Evolutionary conservation across 2,113 vertebrate genomes (phyloP).

Genomic region (Fulmarus glacialis): DNA sequence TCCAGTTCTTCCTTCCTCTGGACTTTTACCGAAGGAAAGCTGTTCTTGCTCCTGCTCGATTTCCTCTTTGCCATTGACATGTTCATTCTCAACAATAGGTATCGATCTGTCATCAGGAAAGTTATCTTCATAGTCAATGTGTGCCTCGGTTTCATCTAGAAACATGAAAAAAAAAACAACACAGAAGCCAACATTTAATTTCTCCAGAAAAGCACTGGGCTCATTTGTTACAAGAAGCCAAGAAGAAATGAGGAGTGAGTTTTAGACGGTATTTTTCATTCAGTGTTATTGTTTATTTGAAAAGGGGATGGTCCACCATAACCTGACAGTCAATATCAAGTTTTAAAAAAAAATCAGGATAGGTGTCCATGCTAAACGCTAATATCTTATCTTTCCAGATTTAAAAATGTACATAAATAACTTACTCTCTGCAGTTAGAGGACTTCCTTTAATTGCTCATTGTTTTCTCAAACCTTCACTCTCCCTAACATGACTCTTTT

Average conservation of each 20-base stretch:
- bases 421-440: background rate
- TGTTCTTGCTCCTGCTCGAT: constrained; percentile 5
- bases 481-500: background rate
- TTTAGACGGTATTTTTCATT: background rate
- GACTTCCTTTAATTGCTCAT: background rate
- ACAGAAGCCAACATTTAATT: background rate
- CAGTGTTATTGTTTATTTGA: background rate
- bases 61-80: constrained; percentile 55
- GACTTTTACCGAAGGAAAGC: constrained; percentile 46
- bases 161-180: background rate
- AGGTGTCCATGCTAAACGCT: background rate
- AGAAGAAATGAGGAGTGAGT: background rate
- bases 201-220: background rate
- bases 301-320: background rate
- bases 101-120: constrained; percentile 82
- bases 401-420: background rate
- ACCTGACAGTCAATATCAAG: background rate
- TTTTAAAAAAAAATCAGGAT: background rate
- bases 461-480: background rate
- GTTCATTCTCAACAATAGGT: constrained; percentile 60
- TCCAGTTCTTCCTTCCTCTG: background rate
- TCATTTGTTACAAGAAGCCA: background rate
- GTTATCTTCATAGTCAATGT: constrained; percentile 92
- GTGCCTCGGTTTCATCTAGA: constrained; percentile 83
- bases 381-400: background rate